Base-by-base conservation (phyloP, 35 echinoderm and acorn worm species). In the Hemicentrotus pulcherrimus region DNA sequence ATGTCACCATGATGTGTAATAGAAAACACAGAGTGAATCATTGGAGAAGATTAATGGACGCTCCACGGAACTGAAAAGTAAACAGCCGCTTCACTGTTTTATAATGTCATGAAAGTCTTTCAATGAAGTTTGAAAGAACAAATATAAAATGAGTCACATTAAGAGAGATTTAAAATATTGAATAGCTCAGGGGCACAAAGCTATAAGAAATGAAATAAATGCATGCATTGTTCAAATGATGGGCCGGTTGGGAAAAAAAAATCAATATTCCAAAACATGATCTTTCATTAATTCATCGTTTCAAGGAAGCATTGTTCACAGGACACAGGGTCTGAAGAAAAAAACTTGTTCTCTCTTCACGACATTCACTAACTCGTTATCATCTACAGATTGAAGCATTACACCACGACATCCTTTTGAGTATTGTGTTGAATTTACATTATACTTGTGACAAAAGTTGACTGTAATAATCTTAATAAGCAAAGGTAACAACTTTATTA, bases 151-250 rank as follows among this genome's bases (percentile, higher is more conserved):
- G 65, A 78, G 65, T 78, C 65, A 78, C 65, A n/a, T 22, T n/a
- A n/a, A n/a, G 65, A 78, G 65, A 78, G 65, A 78, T n/a, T 78
- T 78, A 78, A 41, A 41, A n/a, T 78, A 78, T n/a, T 78, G 65
- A 70, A 70, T 19, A 70, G 61, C 16, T 28, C 61, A 70, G 16
- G 61, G 61, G 65, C 65, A 78, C 28, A 78, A 78, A 78, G 65
- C 19, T 78, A 28, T 78, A 28, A 4, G 19, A 78, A 78, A 78
- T 78, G 65, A 78, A 78, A 55, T 55, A 10, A 55, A 55, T 55
- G 65, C 65, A 78, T 78, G 65, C 65, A 78, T 78, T 78, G 65
- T 78, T 78, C 7, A 78, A 78, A 78, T 78, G 22, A 28, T 0
- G 18, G 65, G 65, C 22, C 65, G 18, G 28, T n/a, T n/a, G 65